A percentile compares a stretch with the other conserved stretches of the same genome.
Evolutionary conservation across 2,797 vertebrate species (phyloP).

Genomic region (Molossus molossus): DNA sequence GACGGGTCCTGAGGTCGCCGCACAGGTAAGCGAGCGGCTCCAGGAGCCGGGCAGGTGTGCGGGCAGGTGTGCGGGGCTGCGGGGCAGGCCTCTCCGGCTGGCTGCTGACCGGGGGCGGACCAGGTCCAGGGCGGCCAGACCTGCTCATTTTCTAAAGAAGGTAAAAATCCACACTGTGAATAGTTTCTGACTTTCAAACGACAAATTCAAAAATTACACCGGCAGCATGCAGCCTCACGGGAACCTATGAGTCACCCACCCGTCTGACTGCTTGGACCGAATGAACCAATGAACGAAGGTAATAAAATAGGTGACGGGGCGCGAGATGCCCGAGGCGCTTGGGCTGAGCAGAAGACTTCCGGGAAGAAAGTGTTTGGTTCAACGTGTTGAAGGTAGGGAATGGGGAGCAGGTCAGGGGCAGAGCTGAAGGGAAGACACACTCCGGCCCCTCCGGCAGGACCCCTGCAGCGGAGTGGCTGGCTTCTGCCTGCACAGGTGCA

Average conservation of each 20-base stretch:
- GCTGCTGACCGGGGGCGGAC: rapidly evolving
- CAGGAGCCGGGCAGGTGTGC: background rate
- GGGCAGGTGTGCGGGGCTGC: rapidly evolving
- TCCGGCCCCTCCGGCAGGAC: rapidly evolving
- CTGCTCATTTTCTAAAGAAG: background rate
- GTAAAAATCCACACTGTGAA: background rate
- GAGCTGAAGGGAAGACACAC: background rate
- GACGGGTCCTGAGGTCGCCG: rapidly evolving
- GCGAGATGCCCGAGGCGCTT: background rate
- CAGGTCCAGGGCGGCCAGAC: rapidly evolving
- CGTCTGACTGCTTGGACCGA: background rate
- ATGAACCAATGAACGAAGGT: background rate
- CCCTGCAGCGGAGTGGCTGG: rapidly evolving
- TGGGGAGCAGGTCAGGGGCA: background rate
- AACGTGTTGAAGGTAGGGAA: background rate
- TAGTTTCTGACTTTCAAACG: background rate
- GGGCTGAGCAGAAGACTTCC: background rate
- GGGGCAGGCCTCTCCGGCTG: rapidly evolving
- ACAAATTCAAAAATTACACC: background rate
- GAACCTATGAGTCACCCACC: background rate
- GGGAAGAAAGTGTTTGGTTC: background rate
- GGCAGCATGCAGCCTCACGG: background rate
- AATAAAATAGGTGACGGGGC: rapidly evolving
- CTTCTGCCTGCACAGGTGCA: background rate
- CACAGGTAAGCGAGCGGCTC: no score